phyloP scores from a whole-genome alignment of 2,888 invertebrate species.

The Xanthia togata region DNA sequence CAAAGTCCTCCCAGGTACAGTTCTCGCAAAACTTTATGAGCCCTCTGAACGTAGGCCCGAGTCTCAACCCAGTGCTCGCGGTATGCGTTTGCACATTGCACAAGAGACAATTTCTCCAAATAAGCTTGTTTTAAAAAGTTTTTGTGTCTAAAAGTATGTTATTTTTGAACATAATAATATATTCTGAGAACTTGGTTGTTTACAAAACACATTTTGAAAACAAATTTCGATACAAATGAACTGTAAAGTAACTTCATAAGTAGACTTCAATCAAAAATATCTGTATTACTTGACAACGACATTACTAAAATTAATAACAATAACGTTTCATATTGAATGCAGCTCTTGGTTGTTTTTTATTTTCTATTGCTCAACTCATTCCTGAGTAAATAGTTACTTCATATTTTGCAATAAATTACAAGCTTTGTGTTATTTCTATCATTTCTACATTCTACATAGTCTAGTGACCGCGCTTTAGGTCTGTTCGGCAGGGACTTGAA shows the following conservation, averaged over 20 bases:
- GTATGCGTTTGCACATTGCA: background rate
- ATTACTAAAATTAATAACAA: background rate
- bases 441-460: background rate
- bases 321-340: background rate
- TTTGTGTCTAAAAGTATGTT: background rate
- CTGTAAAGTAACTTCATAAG: background rate
- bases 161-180: background rate
- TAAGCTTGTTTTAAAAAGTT: background rate
- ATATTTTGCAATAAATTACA: background rate
- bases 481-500: background rate
- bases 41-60: too few species aligned
- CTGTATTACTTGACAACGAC: background rate
- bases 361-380: background rate
- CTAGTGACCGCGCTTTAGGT: background rate
- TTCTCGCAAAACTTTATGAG: too few species aligned
- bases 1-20: background rate
- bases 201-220: background rate
- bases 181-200: background rate
- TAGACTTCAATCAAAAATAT: background rate
- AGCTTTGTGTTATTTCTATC: background rate
- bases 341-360: background rate
- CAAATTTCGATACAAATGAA: background rate
- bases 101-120: background rate
- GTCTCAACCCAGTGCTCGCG: background rate
- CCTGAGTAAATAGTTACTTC: background rate